These are phyloP conservation scores for Vultur gryphus DNA, from an alignment of 2,797 vertebrate species.

Conservation along the genomic window DNA sequence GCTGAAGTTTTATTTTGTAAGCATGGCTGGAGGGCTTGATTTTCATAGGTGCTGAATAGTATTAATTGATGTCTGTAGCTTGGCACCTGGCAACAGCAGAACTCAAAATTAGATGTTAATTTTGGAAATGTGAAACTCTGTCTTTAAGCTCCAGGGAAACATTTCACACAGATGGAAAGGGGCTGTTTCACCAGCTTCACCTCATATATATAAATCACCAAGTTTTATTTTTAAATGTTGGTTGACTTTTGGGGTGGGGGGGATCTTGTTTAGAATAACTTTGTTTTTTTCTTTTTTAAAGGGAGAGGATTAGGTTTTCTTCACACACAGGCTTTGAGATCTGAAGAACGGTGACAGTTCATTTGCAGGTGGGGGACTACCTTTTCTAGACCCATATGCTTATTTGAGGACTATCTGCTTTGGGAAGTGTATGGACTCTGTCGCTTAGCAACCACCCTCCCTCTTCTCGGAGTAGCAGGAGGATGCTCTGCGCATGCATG, in stretches of 20 bases:
- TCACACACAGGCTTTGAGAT: neutral
- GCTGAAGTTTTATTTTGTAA: neutral
- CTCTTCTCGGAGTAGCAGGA: neutral
- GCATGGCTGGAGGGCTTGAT: neutral
- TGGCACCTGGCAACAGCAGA: neutral
- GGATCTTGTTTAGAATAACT: neutral
- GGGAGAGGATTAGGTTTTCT: fast-evolving
- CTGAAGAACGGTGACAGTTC: fast-evolving
- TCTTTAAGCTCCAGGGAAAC: neutral
- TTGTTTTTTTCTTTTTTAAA: neutral
- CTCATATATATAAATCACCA: neutral
- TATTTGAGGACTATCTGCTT: slow-evolving; percentile 36
- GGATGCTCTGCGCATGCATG: neutral
- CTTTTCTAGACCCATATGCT: neutral
- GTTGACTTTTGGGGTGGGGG: fast-evolving
- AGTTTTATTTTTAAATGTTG: neutral
- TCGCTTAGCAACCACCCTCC: slow-evolving; percentile 72
- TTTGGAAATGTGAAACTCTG: neutral
- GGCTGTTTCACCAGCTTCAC: neutral
- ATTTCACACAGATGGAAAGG: neutral
- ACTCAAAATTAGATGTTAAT: neutral
- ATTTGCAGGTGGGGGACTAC: neutral
- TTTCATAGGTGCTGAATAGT: neutral
- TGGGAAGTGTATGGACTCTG: slow-evolving; percentile 19
- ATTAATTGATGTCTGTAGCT: neutral